Evolutionary conservation across 2,113 vertebrate species (phyloP).

Genomic region (Felis chaus): DNA sequence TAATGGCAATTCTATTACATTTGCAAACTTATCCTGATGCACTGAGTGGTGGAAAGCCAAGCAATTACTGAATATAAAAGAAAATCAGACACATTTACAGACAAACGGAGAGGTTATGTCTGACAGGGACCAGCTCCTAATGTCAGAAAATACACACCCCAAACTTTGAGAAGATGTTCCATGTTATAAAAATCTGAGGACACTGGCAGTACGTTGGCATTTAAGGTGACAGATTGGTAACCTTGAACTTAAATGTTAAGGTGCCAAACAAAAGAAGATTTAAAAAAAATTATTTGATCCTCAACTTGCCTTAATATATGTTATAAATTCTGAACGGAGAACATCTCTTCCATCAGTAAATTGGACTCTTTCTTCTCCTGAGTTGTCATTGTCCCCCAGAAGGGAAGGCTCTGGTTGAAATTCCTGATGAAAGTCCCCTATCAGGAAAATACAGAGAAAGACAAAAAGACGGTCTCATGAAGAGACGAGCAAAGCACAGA

Average conservation of each 20-base stretch:
- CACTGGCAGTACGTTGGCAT: background rate
- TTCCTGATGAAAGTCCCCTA: slow-evolving; percentile 86
- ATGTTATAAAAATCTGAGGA: background rate
- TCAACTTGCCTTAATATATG: slow-evolving; percentile 91
- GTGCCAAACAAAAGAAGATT: background rate
- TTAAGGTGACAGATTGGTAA: background rate
- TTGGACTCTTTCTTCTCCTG: slow-evolving; percentile 85
- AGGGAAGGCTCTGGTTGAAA: slow-evolving; percentile 73
- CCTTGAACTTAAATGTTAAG: background rate
- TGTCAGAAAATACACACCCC: accelerated
- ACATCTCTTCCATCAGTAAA: slow-evolving; percentile 83
- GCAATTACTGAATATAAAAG: background rate
- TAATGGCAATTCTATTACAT: background rate
- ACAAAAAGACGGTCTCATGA: background rate
- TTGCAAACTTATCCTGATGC: background rate
- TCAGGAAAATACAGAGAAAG: background rate
- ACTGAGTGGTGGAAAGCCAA: background rate
- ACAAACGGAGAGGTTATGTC: background rate
- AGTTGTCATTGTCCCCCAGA: slow-evolving; percentile 81
- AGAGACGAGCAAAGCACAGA: background rate
- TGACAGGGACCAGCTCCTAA: background rate
- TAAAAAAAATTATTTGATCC: background rate
- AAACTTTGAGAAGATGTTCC: background rate
- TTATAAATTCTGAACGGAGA: slow-evolving; percentile 88
- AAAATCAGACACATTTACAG: background rate